Percentiles rank a stretch among this genome's conserved stretches.
phyloP scores from a whole-genome alignment of 2,113 vertebrate species.

The Toxostoma redivivum region DNA sequence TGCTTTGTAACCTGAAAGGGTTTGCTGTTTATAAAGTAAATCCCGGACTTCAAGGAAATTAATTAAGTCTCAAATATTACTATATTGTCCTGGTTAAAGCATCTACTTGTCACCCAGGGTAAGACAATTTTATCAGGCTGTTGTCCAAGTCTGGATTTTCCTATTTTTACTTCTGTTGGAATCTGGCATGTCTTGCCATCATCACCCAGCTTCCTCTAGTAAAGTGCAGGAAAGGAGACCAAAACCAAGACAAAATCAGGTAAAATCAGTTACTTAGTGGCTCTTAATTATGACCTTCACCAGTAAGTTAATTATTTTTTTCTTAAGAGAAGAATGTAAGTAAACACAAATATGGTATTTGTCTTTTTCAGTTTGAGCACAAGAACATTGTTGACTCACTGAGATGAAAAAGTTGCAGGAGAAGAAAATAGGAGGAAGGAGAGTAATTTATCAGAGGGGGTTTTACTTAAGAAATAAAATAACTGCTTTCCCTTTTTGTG shows the following conservation, averaged over 20 bases:
- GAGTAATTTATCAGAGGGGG: background rate
- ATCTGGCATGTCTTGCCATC: background rate
- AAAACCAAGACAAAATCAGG: background rate
- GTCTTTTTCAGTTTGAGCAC: background rate
- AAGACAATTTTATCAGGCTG: background rate
- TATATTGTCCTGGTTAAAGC: background rate
- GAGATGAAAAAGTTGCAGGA: background rate
- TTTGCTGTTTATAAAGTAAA: background rate
- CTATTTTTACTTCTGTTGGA: background rate
- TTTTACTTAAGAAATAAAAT: background rate
- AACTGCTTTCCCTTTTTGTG: background rate
- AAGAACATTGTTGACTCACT: background rate
- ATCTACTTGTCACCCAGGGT: background rate
- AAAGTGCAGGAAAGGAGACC: background rate
- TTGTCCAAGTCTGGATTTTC: background rate
- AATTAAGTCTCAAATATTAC: background rate
- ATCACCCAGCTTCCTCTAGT: background rate
- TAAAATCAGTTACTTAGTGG: background rate
- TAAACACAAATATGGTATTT: background rate
- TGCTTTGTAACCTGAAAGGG: background rate
- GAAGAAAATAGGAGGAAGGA: slow-evolving; percentile 4
- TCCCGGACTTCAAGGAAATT: background rate
- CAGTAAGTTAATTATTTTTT: background rate
- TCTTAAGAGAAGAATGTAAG: background rate
- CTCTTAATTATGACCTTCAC: background rate